Conservation (phyloP, 2,888 invertebrate species). For the Volucella bombylans region DNA sequence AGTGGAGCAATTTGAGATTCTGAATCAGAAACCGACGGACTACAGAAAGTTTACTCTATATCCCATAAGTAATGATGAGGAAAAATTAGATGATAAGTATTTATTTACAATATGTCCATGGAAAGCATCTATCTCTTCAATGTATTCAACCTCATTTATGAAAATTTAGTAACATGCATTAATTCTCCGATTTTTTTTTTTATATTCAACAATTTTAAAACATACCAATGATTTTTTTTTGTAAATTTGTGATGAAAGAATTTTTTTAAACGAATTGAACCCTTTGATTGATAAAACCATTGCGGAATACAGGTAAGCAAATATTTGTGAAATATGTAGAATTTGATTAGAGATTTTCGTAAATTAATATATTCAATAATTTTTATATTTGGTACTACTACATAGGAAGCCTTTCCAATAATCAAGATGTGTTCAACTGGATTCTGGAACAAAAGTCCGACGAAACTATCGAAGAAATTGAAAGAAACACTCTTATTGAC, state of each 20-base stretch:
- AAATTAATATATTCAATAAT: background rate
- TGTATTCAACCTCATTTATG: no score
- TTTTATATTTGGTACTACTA: conserved; percentile 53
- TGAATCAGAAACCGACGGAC: no score
- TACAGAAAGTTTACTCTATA: no score
- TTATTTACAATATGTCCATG: no score
- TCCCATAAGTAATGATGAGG: no score
- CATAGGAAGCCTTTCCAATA: conserved; percentile 88
- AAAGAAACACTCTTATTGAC: conserved; percentile 90
- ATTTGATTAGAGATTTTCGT: background rate
- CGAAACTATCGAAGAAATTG: conserved; percentile 94
- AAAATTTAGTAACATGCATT: no score
- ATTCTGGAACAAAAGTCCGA: conserved; percentile 95
- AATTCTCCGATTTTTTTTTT: no score
- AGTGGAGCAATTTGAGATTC: no score
- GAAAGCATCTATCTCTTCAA: no score
- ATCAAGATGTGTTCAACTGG: conserved; percentile 93
- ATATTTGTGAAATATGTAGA: background rate
- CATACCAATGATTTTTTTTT: background rate
- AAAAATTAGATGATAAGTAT: no score
- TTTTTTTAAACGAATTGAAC: background rate
- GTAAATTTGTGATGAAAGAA: background rate
- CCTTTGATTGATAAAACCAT: conserved; percentile 78
- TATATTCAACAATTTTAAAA: no score
- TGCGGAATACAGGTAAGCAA: conserved; percentile 80